phyloP scores from a whole-genome alignment of 2,797 vertebrate species.

The Falco columbarius region DNA sequence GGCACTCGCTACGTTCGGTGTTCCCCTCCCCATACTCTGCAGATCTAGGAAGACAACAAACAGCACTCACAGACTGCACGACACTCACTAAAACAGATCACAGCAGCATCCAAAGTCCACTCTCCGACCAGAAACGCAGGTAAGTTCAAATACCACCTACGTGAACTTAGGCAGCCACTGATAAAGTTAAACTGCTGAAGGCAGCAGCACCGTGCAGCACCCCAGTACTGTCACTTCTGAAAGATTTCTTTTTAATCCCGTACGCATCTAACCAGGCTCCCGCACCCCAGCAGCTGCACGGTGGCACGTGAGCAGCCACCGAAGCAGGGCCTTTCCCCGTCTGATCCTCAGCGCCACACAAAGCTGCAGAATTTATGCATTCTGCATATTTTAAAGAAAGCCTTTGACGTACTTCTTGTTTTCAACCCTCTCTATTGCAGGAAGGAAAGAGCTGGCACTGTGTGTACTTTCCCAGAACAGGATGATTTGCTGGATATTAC shows the following conservation, averaged over 20 bases:
- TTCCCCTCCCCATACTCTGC: background rate
- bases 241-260: accelerated
- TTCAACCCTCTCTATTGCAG: background rate
- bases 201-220: background rate
- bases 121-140: background rate
- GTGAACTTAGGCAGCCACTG: background rate
- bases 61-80: background rate
- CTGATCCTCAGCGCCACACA: background rate
- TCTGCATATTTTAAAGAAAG: background rate
- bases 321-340: background rate
- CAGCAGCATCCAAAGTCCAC: background rate
- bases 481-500: background rate
- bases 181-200: background rate
- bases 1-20: accelerated
- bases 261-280: accelerated
- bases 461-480: background rate
- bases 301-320: accelerated
- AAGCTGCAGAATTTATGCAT: background rate
- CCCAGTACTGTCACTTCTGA: accelerated
- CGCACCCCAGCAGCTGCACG: background rate
- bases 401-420: background rate
- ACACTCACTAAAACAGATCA: background rate
- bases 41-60: background rate
- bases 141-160: background rate
- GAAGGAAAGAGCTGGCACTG: background rate